phyloP scores from a whole-genome alignment of 2,113 vertebrate species.

The Polypterus senegalus region DNA sequence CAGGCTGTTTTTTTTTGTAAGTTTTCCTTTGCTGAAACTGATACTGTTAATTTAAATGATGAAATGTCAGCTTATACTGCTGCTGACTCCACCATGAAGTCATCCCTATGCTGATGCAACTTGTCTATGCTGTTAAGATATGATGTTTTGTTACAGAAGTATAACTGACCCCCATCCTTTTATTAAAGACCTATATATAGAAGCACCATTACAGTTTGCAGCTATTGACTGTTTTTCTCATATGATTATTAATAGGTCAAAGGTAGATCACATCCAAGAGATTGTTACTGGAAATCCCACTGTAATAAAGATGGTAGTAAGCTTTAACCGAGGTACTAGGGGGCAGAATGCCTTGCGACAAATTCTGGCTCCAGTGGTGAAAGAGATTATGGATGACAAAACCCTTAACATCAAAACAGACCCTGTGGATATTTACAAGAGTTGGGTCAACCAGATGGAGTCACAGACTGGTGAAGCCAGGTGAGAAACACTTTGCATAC shows the following conservation, averaged over 20 bases:
- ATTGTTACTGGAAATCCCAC: conserved; percentile 95
- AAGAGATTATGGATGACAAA: conserved; percentile 95
- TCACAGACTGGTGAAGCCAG: conserved; percentile 92
- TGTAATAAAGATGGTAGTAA: conserved; percentile 97
- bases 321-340: conserved; percentile 88
- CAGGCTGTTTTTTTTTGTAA: too few relatives aligned
- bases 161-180: too few relatives aligned
- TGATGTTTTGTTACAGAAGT: too few relatives aligned
- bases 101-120: too few relatives aligned
- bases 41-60: too few relatives aligned
- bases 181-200: too few relatives aligned
- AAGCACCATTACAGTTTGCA: too few relatives aligned
- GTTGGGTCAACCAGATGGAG: conserved; percentile 98
- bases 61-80: too few relatives aligned
- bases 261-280: conserved; percentile 95
- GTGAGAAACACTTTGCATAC: conserved; percentile 35
- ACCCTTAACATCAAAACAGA: conserved; percentile 93
- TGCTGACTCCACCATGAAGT: too few relatives aligned
- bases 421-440: conserved; percentile 93
- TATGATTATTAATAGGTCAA: conserved; percentile 56
- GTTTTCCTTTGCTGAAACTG: too few relatives aligned
- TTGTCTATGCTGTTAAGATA: too few relatives aligned
- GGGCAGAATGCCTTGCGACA: conserved; percentile 89
- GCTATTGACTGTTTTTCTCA: conserved; percentile 1
- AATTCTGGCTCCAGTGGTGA: conserved; percentile 85